Evolutionary conservation across 2,113 vertebrate genomes (phyloP).

Genomic region (Todiramphus chloris): DNA sequence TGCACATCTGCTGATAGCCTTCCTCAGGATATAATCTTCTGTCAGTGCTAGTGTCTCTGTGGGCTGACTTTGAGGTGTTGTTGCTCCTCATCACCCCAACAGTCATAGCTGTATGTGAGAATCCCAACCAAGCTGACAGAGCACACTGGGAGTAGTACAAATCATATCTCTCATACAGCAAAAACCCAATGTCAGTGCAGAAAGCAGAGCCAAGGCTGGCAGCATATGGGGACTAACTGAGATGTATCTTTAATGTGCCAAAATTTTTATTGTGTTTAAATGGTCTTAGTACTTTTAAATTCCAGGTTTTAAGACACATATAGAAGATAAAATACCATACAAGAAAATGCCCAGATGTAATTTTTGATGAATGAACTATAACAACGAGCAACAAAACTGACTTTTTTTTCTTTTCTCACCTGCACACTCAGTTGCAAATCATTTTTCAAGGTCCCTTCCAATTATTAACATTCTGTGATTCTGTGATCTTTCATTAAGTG

Average conservation of each 20-base stretch:
- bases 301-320: neutral
- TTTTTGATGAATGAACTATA: neutral
- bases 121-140: neutral
- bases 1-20: neutral
- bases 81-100: neutral
- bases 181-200: accelerated
- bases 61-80: neutral
- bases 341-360: neutral
- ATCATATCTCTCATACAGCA: accelerated
- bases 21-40: neutral
- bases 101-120: neutral
- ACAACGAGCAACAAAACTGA: neutral
- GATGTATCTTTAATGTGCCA: neutral
- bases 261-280: neutral
- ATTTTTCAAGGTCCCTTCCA: too few relatives aligned
- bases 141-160: accelerated
- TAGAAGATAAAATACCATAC: neutral
- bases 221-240: neutral
- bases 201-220: neutral
- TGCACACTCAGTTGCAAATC: neutral
- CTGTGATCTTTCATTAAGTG: neutral
- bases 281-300: neutral
- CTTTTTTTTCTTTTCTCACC: neutral
- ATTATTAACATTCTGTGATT: too few relatives aligned
- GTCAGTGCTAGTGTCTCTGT: neutral